Base-by-base conservation (phyloP, 2,113 vertebrate genomes). In the Hydrochoerus hydrochaeris region DNA sequence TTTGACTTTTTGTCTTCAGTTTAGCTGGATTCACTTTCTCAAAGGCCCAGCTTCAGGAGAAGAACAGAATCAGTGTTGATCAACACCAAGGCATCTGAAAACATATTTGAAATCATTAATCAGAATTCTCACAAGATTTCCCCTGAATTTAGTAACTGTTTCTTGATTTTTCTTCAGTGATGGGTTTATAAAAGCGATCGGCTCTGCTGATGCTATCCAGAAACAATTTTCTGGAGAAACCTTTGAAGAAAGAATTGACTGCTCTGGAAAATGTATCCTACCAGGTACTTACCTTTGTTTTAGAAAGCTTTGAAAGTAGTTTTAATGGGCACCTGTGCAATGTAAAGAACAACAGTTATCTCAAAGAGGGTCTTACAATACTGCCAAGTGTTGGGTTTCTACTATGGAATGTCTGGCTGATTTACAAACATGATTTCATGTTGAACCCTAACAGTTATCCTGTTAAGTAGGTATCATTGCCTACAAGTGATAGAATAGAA, bases 161-260 rank as follows among this genome's bases (percentile, higher is more conserved):
- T 90, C 58, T 96, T 95, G 20, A 60, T 94, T 86, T 95, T 58
- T 38, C 94, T 97, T 83, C 94, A 99, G 99, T 54, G 99, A 99
- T 62, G 99, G 99, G 0, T 97, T 98, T 44, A 99, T 99, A 96
- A 98, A 99, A 97, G 99, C 99, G 2, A 99, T 99, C 54, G 99
- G 99, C 6, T 98, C 98, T 20, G 98, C 99, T 71, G 98, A 99
- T 58, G 85, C 44, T 52, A 99, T 99, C 95, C 97, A 83, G 84
- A 93, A 69, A 44, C 98, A 98, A 80, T 99, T 99, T 98, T 96
- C 98, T 35, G 98, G 96, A 71, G 98, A 98, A 17, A 98, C 95
- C 0, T 99, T 99, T 96, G 99, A 99, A 85, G 98, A 98, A 92
- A 97, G 99, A 94, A 99, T 99, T 38, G 99, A 99, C 97, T 99